Evolutionary conservation across 2,113 vertebrate species (phyloP), one percentile per base, ranked within the genome.

Genomic region (Pavo muticus): DNA sequence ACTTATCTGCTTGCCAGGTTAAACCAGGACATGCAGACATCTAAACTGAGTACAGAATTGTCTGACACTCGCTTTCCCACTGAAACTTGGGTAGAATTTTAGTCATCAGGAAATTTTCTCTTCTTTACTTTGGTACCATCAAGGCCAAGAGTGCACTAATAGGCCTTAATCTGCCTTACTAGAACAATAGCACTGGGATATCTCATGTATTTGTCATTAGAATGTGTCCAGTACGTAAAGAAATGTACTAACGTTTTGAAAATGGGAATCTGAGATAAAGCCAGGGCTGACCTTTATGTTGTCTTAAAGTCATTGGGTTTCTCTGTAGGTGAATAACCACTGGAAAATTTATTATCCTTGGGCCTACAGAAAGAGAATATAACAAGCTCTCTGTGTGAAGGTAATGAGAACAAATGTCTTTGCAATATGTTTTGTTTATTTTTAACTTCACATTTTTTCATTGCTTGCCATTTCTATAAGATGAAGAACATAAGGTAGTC

Each of bases 151-250:
- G n/a, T 35, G 23, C 12, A 35, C 45, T 25, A 35, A 4, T 5
- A 42, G n/a, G 14, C 2, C 1, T 52, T 52, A 16, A 14, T 8
- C 44, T 64, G 11, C 42, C 42, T 56, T 44, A 32, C 14, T 9
- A 48, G 9, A 23, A 37, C 18, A 0, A 0, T 47, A 56, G 45
- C 39, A 14, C 23, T 13, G 32, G 8, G n/a, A 79, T 45, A 40
- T 68, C 29, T 67, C 6, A 5, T 10, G 9, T 60, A 27, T 61
- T 68, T 78, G 52, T 12, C 29, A 9, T 61, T 40, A 9, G 8
- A 42, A 7, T 59, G 39, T 44, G 59, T 10, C 35, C 29, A 67
- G 9, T 21, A 32, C 11, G 6, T 47, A 32, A 37, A 23, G 39
- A 25, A 42, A 19, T 4, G 61, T 30, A 30, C 44, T 35, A 3